phyloP scores from a whole-genome alignment of 2,888 invertebrate genomes.

The Dicycla oo region DNA sequence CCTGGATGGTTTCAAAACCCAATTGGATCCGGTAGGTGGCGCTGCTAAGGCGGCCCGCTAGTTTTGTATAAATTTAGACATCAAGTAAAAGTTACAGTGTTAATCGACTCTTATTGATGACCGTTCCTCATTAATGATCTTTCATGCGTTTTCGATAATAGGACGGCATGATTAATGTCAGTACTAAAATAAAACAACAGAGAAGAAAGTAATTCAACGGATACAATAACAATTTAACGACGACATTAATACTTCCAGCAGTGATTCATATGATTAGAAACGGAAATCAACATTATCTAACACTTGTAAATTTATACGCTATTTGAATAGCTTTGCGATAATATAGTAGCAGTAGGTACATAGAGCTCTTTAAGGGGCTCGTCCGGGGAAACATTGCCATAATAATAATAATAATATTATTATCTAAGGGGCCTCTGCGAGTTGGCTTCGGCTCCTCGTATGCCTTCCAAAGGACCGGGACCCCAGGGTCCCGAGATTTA shows the following conservation, averaged over 20 bases:
- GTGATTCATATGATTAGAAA: constrained; percentile 53
- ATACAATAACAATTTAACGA: constrained; percentile 44
- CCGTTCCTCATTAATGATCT: neutral
- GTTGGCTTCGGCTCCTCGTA: no score
- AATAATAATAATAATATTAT: no score
- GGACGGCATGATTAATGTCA: constrained; percentile 14
- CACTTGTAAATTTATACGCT: constrained; percentile 26
- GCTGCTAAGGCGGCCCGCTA: no score
- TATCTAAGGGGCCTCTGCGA: no score
- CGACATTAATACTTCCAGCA: constrained; percentile 44
- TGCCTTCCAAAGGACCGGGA: no score
- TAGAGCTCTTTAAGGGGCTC: neutral
- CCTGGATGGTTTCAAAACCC: no score
- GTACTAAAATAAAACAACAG: constrained; percentile 36
- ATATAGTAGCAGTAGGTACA: neutral
- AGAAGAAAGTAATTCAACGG: constrained; percentile 40
- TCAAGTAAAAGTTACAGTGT: neutral
- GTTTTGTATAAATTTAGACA: no score
- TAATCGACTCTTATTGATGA: neutral
- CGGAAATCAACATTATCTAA: constrained; percentile 43
- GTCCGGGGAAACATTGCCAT: neutral
- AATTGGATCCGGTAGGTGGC: no score
- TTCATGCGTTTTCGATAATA: neutral
- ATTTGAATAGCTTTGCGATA: constrained; percentile 14
- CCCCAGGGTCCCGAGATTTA: no score